Evolutionary conservation across 2,888 invertebrate genomes (phyloP), one percentile per base, ranked within the genome.

Genomic region (Serrognathus titanus): DNA sequence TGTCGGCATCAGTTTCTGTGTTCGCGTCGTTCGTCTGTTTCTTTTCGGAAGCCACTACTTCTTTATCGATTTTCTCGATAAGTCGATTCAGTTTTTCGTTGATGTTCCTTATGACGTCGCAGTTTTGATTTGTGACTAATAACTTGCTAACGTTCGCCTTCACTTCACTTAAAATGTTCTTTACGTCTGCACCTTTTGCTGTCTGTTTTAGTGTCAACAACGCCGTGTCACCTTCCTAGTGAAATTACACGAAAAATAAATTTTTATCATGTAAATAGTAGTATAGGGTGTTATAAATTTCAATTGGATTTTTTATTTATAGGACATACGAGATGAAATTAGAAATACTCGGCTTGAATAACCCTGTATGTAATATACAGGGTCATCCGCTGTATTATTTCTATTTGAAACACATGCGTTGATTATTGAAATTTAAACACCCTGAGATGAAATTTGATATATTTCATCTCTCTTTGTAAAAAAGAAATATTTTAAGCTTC

Each of bases 91-190:
- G 45, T 54, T 48, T 54, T 13, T 54, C 54, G 53, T 46, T 46
- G 1, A 58, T 13, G 40, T 20, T 53, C 37, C 39, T 47, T 50
- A 43, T 51, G 41, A 49, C 57, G 40, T 61, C 59, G 41, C 41
- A 36, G 12, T 57, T 58, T 31, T 66, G 66, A 53, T 69, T 69
- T 40, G 63, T 66, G 13, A 63, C 66, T 12, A 70, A 67, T 62
- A 72, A 66, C 59, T 64, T 70, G 53, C 57, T 66, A 57, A 73
- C 66, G 67, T 76, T 68, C 64, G 63, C 60, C 60, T 71, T 69
- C 35, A 72, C 64, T 11, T 73, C 66, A 47, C 80, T 79, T 48
- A 85, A 73, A 56, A 82, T 78, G 51, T 74, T 77, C 70, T 84
- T 83, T 48, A 84, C 82, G 80, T 11, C 69, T 66, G 48, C 81